A percentile compares a stretch with the other conserved stretches of the same genome.
Conservation (phyloP, 2,113 vertebrate species). For the Thunnus thynnus region DNA sequence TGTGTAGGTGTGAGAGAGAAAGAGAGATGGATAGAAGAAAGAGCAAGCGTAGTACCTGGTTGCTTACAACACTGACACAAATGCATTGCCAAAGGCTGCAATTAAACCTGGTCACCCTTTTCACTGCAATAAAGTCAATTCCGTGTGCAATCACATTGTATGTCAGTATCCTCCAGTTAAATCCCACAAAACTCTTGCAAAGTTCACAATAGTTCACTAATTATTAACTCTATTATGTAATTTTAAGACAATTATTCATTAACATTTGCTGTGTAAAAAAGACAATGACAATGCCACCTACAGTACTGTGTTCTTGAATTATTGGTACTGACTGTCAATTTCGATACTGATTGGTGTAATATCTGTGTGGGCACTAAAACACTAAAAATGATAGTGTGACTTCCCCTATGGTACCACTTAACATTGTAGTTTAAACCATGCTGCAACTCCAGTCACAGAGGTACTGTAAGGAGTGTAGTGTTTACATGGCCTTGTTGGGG, state of each 20-base stretch:
- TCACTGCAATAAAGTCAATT: slow-evolving; percentile 43
- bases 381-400: too few relatives aligned
- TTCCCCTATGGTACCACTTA: too few relatives aligned
- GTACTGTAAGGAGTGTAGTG: too few relatives aligned
- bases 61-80: slow-evolving; percentile 36
- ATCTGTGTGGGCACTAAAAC: too few relatives aligned
- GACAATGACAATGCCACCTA: too few relatives aligned
- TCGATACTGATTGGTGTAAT: too few relatives aligned
- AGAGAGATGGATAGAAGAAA: background rate
- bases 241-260: slow-evolving; percentile 22
- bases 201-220: slow-evolving; percentile 16
- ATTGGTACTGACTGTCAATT: too few relatives aligned
- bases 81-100: slow-evolving; percentile 57
- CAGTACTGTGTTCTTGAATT: too few relatives aligned
- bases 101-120: slow-evolving; percentile 64
- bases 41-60: slow-evolving; percentile 32
- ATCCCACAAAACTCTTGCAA: slow-evolving; percentile 8
- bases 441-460: too few relatives aligned
- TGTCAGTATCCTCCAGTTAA: background rate
- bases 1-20: background rate
- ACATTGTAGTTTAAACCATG: too few relatives aligned
- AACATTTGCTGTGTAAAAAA: background rate
- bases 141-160: slow-evolving; percentile 14
- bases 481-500: too few relatives aligned
- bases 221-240: slow-evolving; percentile 22